These are phyloP conservation scores for Meloidogyne exigua DNA, from an alignment of 1,140 invertebrate species.

Conservation along the genomic window DNA sequence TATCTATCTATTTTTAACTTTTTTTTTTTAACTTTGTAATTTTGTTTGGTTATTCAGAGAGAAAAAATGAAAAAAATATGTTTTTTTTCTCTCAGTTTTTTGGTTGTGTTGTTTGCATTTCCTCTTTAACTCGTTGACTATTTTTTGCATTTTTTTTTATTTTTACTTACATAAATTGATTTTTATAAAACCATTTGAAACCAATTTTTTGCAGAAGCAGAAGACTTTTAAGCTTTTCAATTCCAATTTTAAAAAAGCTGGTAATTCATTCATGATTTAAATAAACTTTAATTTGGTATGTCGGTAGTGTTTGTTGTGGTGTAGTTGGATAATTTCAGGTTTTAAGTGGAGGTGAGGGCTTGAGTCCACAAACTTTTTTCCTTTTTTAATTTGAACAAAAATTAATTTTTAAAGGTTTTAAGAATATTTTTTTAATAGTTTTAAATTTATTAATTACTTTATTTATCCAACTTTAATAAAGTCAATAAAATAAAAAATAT, in stretches of 20 bases:
- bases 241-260: neutral
- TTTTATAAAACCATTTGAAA: neutral
- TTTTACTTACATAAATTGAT: constrained; percentile 4
- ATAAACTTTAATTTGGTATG: no score
- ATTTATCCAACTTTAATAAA: no score
- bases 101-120: neutral
- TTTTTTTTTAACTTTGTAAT: neutral
- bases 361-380: neutral
- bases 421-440: neutral
- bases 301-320: neutral
- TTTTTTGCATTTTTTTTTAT: neutral
- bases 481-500: neutral
- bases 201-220: neutral
- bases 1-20: neutral
- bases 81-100: neutral
- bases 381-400: no score
- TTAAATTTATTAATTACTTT: neutral
- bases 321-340: neutral
- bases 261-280: no score
- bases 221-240: neutral
- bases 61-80: neutral
- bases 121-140: neutral
- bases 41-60: neutral
- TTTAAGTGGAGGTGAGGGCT: neutral
- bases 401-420: neutral